phyloP scores from a whole-genome alignment of 2,113 vertebrate species.

The Carassius gibelio region DNA sequence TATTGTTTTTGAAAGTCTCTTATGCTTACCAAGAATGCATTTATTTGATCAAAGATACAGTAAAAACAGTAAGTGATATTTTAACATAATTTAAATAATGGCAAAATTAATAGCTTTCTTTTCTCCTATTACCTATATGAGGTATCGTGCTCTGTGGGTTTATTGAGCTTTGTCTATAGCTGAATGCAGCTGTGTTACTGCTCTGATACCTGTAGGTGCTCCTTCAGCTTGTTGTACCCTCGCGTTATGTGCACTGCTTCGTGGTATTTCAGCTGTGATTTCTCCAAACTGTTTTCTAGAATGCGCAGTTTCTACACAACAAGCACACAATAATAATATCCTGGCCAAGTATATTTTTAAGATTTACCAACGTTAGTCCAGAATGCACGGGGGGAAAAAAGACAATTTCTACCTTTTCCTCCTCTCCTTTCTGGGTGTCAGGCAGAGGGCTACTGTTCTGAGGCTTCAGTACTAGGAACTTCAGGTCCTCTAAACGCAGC shows the following conservation, averaged over 20 bases:
- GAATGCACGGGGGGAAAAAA: not conserved
- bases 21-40: no score
- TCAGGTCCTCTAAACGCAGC: slow-evolving; percentile 71
- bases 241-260: slow-evolving; percentile 78
- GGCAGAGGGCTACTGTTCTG: slow-evolving; percentile 49
- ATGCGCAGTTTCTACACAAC: slow-evolving; percentile 72
- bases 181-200: no score
- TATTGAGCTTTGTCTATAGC: not conserved
- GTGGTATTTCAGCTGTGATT: slow-evolving; percentile 80
- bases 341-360: not conserved
- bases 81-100: no score
- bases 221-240: slow-evolving; percentile 80
- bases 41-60: no score
- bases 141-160: not conserved
- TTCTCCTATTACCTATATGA: not conserved
- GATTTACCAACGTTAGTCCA: not conserved
- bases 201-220: slow-evolving; percentile 78
- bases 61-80: no score
- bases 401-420: slow-evolving; percentile 73
- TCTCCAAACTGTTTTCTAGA: slow-evolving; percentile 85
- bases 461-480: slow-evolving; percentile 64
- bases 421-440: slow-evolving; percentile 54
- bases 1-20: no score
- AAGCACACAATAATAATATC: not conserved
- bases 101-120: not conserved